Evolutionary conservation across 2,113 vertebrate species (phyloP), one percentile per base, ranked within the genome.

Genomic region (Ranitomeya imitator): DNA sequence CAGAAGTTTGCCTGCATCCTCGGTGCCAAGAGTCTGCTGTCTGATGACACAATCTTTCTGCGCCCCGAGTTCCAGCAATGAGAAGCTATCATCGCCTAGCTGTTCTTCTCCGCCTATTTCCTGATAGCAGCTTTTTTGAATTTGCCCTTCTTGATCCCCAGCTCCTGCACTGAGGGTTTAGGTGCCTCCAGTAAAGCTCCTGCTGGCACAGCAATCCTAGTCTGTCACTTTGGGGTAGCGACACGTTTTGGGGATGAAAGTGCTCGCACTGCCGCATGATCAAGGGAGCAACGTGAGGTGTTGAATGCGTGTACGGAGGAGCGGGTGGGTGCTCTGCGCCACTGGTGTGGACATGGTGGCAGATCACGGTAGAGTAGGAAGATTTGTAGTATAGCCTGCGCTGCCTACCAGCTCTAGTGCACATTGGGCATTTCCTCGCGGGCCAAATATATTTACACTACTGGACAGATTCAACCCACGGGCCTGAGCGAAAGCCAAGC

Each of bases 1-100:
- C 90, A 95, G 91, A 74, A 96, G 94, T 92, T 94, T 93, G 90
- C 93, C 95, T 61, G 94, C 92, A 77, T 94, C 95, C 92, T 95
- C 95, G 61, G 92, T 92, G 90, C 89, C 94, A 84, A 95, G 91
- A 90, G 90, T 74, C 90, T 94, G 95, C 85, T 93, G 90, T 83
- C 92, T 89, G 91, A 91, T 92, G 81, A 93, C 92, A 95, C 94
- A 95, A 80, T 90, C 92, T 67, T 89, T 90, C 94, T 96, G 95
- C 85, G 91, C 91, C 55, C 95, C 95, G n/a, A 95, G 88, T 7
- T 93, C 93, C 87, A 93, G 86, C n/a, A 79, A 76, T 0, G 71
- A 26, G 59, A 6, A 85, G 65, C 71, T 45, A 37, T 84, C 82
- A 4, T 71, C 59, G n/a, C 82, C 89, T 81, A 45, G 84, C 21